Conservation (phyloP, 2,797 vertebrate genomes). For the Siniperca undulata region DNA sequence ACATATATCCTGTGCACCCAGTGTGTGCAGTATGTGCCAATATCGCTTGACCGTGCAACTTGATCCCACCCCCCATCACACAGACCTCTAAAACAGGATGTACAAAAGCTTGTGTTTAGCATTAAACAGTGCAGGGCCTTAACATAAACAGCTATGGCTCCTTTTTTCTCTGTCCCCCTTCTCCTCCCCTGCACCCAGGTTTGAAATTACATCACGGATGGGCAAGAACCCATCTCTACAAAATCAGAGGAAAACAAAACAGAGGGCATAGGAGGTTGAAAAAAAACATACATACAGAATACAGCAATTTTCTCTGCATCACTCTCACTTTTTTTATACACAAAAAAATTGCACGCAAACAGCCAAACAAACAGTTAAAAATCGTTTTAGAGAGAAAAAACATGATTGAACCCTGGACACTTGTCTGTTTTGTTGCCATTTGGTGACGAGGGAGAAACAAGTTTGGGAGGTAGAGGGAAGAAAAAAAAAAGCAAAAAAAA, state of each 20-base stretch:
- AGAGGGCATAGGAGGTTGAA: conserved; percentile 40
- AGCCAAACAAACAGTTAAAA: conserved; percentile 70
- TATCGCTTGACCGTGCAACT: conserved; percentile 49
- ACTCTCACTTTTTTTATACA: conserved; percentile 62
- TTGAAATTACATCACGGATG: conserved; percentile 60
- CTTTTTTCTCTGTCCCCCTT: conserved; percentile 13
- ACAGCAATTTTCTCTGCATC: conserved; percentile 67
- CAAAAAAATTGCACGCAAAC: conserved; percentile 60
- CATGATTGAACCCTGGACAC: conserved; percentile 84
- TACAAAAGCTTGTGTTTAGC: conserved; percentile 84
- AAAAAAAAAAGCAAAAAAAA: neutral
- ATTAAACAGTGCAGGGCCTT: conserved; percentile 80
- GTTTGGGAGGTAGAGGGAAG: conserved; percentile 73
- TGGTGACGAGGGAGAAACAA: conserved; percentile 75
- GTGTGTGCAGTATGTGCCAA: conserved; percentile 71
- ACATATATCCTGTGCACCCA: conserved; percentile 63
- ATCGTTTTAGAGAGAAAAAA: conserved; percentile 56
- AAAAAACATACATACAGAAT: conserved; percentile 60
- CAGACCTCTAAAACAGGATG: conserved; percentile 76
- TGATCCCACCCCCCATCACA: conserved; percentile 44
- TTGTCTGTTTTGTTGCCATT: conserved; percentile 82
- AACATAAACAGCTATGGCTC: conserved; percentile 76
- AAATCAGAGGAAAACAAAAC: conserved; percentile 63
- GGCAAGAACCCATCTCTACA: conserved; percentile 47
- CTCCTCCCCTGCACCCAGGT: conserved; percentile 51